A percentile compares a stretch with the other conserved stretches of the same genome.
These are phyloP conservation scores for Colossoma macropomum DNA, from an alignment of 2,113 vertebrate genomes.

Conservation along the genomic window DNA sequence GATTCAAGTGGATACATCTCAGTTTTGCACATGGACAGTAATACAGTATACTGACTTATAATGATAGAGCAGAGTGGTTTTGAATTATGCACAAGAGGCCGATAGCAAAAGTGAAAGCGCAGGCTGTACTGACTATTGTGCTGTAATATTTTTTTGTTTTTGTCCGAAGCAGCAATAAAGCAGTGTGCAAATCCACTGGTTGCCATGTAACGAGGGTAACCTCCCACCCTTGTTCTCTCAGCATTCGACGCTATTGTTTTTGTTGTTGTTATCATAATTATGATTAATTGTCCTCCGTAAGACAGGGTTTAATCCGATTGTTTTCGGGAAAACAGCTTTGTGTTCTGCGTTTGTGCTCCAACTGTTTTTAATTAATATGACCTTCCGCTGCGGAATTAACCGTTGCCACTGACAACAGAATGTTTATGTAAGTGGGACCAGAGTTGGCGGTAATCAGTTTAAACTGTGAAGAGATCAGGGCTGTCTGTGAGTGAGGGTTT, in stretches of 20 bases:
- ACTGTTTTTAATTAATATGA: conserved; percentile 53
- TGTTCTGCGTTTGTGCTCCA: conserved; percentile 31
- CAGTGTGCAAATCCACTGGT: not conserved
- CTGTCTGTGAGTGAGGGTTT: not conserved
- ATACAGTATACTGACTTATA: not conserved
- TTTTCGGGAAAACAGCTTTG: conserved; percentile 26
- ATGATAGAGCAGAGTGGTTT: not conserved
- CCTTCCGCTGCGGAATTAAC: conserved; percentile 43
- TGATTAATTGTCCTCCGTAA: conserved; percentile 49
- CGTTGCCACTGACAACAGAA: not conserved
- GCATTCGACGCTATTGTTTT: conserved; percentile 25
- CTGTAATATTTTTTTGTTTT: not conserved
- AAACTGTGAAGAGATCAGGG: conserved; percentile 16
- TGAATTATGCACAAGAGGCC: not conserved
- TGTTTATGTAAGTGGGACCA: conserved; percentile 9
- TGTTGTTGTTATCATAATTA: conserved; percentile 46
- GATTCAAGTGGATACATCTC: not conserved
- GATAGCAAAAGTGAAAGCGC: not conserved
- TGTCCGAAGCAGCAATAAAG: not conserved
- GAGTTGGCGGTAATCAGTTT: conserved; percentile 25
- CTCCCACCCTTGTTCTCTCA: conserved; percentile 8
- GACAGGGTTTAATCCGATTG: conserved; percentile 42
- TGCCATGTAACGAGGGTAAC: not conserved
- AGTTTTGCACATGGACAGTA: not conserved
- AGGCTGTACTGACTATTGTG: not conserved